Percentiles rank a stretch among this genome's conserved stretches.
These are phyloP conservation scores for Limenitis camilla DNA, from an alignment of 2,888 invertebrate genomes.

Conservation along the genomic window DNA sequence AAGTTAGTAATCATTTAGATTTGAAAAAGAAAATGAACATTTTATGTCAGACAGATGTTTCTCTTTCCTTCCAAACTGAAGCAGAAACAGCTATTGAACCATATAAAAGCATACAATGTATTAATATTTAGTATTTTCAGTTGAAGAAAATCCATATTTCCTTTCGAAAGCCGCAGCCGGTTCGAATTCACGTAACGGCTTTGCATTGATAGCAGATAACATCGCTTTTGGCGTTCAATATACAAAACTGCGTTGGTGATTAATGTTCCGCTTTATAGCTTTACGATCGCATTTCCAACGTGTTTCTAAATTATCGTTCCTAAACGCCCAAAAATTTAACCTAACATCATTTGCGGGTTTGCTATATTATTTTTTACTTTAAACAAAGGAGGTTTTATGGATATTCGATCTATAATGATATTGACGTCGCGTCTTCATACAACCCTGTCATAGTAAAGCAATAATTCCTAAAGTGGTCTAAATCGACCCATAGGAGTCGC, in stretches of 20 bases:
- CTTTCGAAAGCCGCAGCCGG: slow-evolving; percentile 19
- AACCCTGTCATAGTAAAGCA: too few species aligned
- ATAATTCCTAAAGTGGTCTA: too few species aligned
- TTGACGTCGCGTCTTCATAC: too few species aligned
- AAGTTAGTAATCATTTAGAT: too few species aligned
- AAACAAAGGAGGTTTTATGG: background rate
- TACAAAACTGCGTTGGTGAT: slow-evolving; percentile 64
- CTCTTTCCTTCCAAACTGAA: too few species aligned
- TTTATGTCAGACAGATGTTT: too few species aligned
- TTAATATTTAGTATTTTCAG: slow-evolving; percentile 6
- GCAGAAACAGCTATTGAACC: background rate
- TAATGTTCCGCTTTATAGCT: slow-evolving; percentile 54
- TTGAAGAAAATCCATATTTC: slow-evolving; percentile 22
- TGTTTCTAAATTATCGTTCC: slow-evolving; percentile 29
- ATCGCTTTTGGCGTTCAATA: slow-evolving; percentile 59
- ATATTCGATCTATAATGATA: too few species aligned
- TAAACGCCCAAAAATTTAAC: slow-evolving; percentile 13
- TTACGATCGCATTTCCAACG: slow-evolving; percentile 26
- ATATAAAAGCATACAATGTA: slow-evolving; percentile 1
- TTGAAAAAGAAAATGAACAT: too few species aligned
- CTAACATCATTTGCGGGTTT: background rate
- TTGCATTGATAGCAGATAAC: slow-evolving; percentile 50
- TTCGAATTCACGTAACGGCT: slow-evolving; percentile 34
- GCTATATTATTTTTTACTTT: background rate
- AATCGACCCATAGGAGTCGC: too few species aligned